Base-by-base conservation (phyloP, 1,140 invertebrate genomes). In the Euwallacea similis region DNA sequence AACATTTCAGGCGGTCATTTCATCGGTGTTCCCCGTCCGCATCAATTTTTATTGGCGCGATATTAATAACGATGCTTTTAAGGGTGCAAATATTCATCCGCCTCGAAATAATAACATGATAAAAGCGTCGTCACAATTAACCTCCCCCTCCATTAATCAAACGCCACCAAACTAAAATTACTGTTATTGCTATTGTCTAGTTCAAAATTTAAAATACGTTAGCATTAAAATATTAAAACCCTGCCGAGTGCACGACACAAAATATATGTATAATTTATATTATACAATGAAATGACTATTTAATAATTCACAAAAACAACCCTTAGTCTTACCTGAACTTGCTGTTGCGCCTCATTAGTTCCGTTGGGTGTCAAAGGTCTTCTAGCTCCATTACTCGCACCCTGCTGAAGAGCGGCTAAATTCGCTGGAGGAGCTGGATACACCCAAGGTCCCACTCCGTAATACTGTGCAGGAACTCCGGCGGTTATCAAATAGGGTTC, bases 371-470 rank as follows among this genome's bases (percentile, higher is more conserved):
- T 81, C 47, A 82, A 77, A 7, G 81, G 81, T 66, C 80, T 65
- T 61, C 81, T 90, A 72, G 82, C 81, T 61, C 83, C 79, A 75
- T 82, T 88, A 87, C 85, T 82, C 84, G 88, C 83, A 77, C 87
- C 82, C 77, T 87, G 88, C 77, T 92, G 91, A 61, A 85, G 84
- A 16, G 71, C 71, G 3, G 71, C 71, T 61, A 85, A 79, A 76
- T 84, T 84, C 13, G 84, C 82, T 59, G 90, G 90, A 62, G 90
- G 90, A 75, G 89, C 91, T 42, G 92, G 91, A 82, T 93, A 93
- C 73, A 94, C 90, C 91, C 91, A 93, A 41, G 91, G 91, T 15
- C 88, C 89, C 71, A 91, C 90, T 63, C 89, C 90, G 83, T 93
- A 94, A 82, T 93, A 93, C 74, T 90, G 90, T 43, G 91, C 91